Percentiles rank a stretch among this genome's conserved stretches.
Evolutionary conservation across 1,140 invertebrate genomes (phyloP).

Genomic region (Neodiprion pinetum): DNA sequence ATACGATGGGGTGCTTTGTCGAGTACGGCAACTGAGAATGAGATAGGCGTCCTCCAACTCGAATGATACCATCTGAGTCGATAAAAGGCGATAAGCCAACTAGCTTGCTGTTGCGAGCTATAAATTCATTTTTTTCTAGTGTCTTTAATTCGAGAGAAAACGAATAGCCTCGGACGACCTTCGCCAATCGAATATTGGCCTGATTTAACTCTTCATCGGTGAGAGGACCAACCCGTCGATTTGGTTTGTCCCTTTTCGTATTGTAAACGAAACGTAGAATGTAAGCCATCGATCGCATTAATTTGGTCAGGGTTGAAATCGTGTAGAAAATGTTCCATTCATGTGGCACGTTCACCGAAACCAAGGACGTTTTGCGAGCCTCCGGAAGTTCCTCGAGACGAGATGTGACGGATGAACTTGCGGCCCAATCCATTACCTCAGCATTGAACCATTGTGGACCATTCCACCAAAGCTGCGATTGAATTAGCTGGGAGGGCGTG

Average conservation of each 20-base stretch:
- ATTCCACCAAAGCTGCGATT: conserved; percentile 49
- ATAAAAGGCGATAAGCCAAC: conserved; percentile 30
- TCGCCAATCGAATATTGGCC: conserved; percentile 6
- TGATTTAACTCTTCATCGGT: not conserved
- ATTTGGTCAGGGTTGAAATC: no score
- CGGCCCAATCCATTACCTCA: not conserved
- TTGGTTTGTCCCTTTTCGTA: no score
- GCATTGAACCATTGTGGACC: conserved; percentile 34
- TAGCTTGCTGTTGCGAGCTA: conserved; percentile 9
- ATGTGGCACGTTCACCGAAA: no score
- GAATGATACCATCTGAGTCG: conserved; percentile 29
- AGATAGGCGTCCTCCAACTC: conserved; percentile 45
- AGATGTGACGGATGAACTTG: no score
- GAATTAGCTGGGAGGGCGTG: conserved; percentile 30
- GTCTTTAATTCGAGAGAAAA: conserved; percentile 29
- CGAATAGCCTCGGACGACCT: conserved; percentile 23
- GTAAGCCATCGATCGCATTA: no score
- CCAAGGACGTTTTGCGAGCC: no score
- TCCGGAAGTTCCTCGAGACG: no score
- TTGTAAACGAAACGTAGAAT: no score
- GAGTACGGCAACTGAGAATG: conserved; percentile 30
- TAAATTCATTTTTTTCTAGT: not conserved
- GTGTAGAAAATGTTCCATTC: no score
- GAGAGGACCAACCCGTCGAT: not conserved
- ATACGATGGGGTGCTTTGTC: conserved; percentile 38